Base-by-base conservation (phyloP, 2,888 invertebrate genomes). In the Adela reaumurella region DNA sequence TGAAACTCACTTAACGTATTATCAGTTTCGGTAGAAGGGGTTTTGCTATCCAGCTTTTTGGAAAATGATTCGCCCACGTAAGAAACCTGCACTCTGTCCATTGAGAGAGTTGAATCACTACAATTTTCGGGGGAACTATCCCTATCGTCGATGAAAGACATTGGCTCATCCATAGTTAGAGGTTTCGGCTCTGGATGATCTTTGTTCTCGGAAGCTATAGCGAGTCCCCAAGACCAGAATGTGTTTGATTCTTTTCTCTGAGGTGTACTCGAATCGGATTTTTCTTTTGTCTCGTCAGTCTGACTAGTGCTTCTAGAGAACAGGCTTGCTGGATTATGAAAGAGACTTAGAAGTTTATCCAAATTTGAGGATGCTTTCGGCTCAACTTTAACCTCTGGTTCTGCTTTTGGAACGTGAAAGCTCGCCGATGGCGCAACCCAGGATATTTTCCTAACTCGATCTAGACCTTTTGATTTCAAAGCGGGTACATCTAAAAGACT, bases 301-400 rank as follows among this genome's bases (percentile, higher is more conserved):
- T 64, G 62, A 4, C 65, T 52, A 10, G 52, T 57, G 41, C 55
- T 62, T 51, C 84, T 80, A 10, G 84, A 81, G 58, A 87, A 86
- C 47, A 86, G 64, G 55, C 79, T 81, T 46, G 78, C 76, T 0
- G 87, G 84, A 60, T 85, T 82, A 54, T 86, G 85, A 60, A 88
- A 87, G 2, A 88, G 58, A 19, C 85, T 86, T 0, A 87, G 59
- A 2, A 88, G 63, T 59, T 85, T 86, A 53, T 87, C 87, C 47
- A 88, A 68, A 59, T 85, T 83, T 6, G 84, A 81, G 0, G 84
- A 83, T 16, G 70, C 49, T 52, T 79, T 80, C 0, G 62, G 56
- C 14, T 76, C 76, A 0, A 56, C 49, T 47, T 68, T 70, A 2
- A 50, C 49, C 17, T 77, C 76, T 2, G 60, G 57, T 6, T 77